Conservation (phyloP, 2,113 vertebrate species). For the Neogobius melanostomus region DNA sequence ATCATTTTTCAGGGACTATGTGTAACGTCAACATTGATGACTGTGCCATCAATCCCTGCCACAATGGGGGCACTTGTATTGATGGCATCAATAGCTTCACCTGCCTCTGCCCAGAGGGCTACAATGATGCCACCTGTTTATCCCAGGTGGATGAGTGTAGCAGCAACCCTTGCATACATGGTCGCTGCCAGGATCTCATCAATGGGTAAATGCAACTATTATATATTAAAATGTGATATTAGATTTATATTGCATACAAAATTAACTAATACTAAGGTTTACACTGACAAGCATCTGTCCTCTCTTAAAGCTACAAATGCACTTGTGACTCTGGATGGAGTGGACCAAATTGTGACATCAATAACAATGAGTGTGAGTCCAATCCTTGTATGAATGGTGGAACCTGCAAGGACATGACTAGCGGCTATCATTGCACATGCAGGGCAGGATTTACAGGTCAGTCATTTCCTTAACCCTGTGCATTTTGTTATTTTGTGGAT, state of each 20-base stretch:
- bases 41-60: constrained; percentile 86
- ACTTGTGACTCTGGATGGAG: constrained; percentile 91
- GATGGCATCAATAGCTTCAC: constrained; percentile 87
- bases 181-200: constrained; percentile 85
- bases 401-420: constrained; percentile 94
- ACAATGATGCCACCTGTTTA: constrained; percentile 87
- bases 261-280: neutral
- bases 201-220: constrained; percentile 77
- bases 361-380: constrained; percentile 89
- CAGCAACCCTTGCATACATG: constrained; percentile 93
- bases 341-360: constrained; percentile 87
- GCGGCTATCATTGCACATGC: constrained; percentile 93
- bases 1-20: constrained; percentile 80
- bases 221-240: neutral
- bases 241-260: neutral
- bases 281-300: neutral
- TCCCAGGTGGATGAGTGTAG: constrained; percentile 92
- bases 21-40: constrained; percentile 92
- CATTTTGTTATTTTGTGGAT: constrained; percentile 36
- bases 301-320: constrained; percentile 82
- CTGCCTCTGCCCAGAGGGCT: constrained; percentile 90
- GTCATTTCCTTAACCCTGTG: constrained; percentile 19
- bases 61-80: constrained; percentile 89
- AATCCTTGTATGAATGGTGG: constrained; percentile 90
- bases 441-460: constrained; percentile 91